Percentiles rank a stretch among this genome's conserved stretches.
Conservation (phyloP, 2,113 vertebrate genomes). For the Nothoprocta perdicaria region DNA sequence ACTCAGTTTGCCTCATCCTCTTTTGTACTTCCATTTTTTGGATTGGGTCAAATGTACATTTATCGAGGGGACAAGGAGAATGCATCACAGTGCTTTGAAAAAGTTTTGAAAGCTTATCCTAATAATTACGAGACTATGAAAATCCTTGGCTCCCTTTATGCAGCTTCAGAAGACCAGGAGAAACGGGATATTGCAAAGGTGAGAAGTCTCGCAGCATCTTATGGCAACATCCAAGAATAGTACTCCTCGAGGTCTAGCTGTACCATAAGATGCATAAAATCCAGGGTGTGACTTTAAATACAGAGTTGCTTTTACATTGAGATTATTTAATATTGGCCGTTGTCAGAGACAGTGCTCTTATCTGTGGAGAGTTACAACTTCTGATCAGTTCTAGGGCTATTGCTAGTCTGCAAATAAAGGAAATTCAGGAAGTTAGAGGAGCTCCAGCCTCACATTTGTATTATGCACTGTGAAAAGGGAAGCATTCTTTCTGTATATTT, state of each 20-base stretch:
- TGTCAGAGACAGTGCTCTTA: background rate
- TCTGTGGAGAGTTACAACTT: background rate
- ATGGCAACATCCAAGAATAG: background rate
- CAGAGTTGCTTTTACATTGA: background rate
- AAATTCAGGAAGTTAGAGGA: background rate
- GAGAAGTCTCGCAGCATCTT: background rate
- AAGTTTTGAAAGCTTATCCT: constrained; percentile 97
- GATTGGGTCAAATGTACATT: constrained; percentile 98
- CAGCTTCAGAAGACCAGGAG: constrained; percentile 96
- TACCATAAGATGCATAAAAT: background rate
- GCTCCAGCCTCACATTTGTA: background rate
- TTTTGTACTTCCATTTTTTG: constrained; percentile 97
- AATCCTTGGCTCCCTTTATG: constrained; percentile 97
- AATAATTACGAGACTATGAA: constrained; percentile 99
- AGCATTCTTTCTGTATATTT: background rate
- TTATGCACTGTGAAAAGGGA: background rate
- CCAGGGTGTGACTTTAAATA: background rate
- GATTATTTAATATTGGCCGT: background rate
- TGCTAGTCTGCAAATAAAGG: background rate
- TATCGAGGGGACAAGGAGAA: constrained; percentile 98
- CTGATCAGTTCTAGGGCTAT: background rate
- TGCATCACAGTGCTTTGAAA: constrained; percentile 97
- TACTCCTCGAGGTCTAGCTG: background rate
- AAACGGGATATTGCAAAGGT: constrained; percentile 98
- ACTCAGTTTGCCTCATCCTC: constrained; percentile 98